Evolutionary conservation across 1,140 invertebrate species (phyloP), one percentile per base, ranked within the genome.

Genomic region (Eupeodes corollae): DNA sequence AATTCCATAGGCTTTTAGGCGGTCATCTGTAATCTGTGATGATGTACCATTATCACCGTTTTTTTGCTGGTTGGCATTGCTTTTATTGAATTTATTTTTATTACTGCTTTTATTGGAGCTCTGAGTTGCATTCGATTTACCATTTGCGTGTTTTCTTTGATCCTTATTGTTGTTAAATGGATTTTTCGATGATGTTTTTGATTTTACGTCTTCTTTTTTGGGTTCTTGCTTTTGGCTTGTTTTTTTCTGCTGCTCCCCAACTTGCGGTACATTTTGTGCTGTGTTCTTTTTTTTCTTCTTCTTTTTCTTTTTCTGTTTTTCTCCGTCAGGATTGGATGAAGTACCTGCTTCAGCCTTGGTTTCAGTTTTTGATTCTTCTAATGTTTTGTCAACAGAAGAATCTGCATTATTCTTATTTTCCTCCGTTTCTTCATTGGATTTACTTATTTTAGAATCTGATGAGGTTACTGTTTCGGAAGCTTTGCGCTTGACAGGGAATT

Each of bases 1-100:
- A 37, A 95, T 79, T 49, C 90, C 91, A 70, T 88, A 97, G 0
- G 88, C 88, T 61, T 81, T 78, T 1, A 96, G 69, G 51, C 92
- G 77, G 49, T 86, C 80, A 68, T 89, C 82, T 41, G 55, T 61
- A 12, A 68, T 51, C 15, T 38, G 9, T 13, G 15, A 37, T 2
- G 12, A 61, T 39, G 56, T 52, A 31, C 21, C 35, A 13, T 44
- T 43, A 2, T 18, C 19, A 15, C 19, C 26, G 5, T 2, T 2
- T 13, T 32, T 32, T 41, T 41, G 6, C 15, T 13, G 10, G n/a
- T n/a, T n/a, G n/a, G n/a, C n/a, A n/a, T n/a, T n/a, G n/a, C n/a
- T n/a, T n/a, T n/a, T n/a, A 12, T 26, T 37, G 14, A 34, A 26
- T 13, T 46, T 40, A 16, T 34, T 37, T 19, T 41, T 42, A 45